Conservation (phyloP, 2,888 invertebrate genomes). For the Aleiodes alternator region DNA sequence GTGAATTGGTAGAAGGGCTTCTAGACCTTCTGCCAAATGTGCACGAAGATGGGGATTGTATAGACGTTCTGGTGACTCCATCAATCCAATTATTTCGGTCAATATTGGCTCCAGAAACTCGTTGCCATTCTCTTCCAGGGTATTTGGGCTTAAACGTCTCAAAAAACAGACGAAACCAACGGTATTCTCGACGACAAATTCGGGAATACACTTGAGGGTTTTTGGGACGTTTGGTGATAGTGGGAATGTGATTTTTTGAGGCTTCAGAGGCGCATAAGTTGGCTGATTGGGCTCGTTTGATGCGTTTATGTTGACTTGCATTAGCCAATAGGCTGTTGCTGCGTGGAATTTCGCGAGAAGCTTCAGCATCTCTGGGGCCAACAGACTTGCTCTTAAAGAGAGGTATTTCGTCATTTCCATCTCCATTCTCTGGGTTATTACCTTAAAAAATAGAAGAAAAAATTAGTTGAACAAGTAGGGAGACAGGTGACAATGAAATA, state of each 20-base stretch:
- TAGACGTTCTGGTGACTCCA: slow-evolving; percentile 89
- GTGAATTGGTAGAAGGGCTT: slow-evolving; percentile 87
- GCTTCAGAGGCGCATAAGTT: slow-evolving; percentile 80
- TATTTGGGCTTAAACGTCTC: slow-evolving; percentile 80
- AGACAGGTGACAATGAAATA: no score
- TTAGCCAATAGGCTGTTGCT: slow-evolving; percentile 89
- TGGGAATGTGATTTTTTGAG: slow-evolving; percentile 80
- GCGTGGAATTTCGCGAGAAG: slow-evolving; percentile 86
- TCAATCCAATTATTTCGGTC: slow-evolving; percentile 88
- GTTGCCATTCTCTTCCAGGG: slow-evolving; percentile 82
- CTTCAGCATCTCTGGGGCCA: slow-evolving; percentile 84
- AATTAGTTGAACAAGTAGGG: no score
- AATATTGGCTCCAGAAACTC: slow-evolving; percentile 83
- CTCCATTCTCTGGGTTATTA: slow-evolving; percentile 80
- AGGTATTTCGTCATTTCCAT: slow-evolving; percentile 83
- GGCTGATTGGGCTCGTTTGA: slow-evolving; percentile 69
- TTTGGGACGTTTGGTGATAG: slow-evolving; percentile 81
- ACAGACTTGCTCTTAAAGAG: slow-evolving; percentile 84
- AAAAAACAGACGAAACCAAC: slow-evolving; percentile 88
- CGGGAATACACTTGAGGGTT: slow-evolving; percentile 89
- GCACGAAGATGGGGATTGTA: slow-evolving; percentile 96
- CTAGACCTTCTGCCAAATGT: slow-evolving; percentile 91
- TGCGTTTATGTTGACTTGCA: slow-evolving; percentile 82
- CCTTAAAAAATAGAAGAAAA: slow-evolving; percentile 63
- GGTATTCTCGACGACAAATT: slow-evolving; percentile 92